Conservation (phyloP, 1,140 invertebrate species). For the Aphis craccivora region DNA sequence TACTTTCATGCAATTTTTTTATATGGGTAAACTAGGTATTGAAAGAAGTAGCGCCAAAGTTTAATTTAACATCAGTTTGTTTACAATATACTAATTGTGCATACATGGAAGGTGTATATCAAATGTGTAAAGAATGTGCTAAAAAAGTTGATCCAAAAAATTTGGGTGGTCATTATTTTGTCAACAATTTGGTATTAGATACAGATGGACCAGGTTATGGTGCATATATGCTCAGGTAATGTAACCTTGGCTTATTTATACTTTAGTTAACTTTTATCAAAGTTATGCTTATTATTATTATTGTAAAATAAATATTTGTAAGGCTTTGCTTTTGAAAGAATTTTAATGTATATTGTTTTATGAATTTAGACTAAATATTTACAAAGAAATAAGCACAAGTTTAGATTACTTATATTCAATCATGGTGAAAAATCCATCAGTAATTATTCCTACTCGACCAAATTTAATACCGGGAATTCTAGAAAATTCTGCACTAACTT, state of each 20-base stretch:
- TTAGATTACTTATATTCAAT: constrained; percentile 76
- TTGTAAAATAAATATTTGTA: neutral
- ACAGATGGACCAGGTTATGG: constrained; percentile 80
- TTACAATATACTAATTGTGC: constrained; percentile 78
- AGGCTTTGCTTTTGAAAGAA: neutral
- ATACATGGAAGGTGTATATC: constrained; percentile 87
- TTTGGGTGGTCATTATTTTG: constrained; percentile 87
- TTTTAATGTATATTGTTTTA: constrained; percentile 57
- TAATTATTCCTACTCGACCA: constrained; percentile 35
- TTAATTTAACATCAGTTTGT: constrained; percentile 81
- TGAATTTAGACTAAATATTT: constrained; percentile 79
- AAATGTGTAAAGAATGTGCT: constrained; percentile 84
- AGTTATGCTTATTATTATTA: neutral
- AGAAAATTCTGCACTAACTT: constrained; percentile 45
- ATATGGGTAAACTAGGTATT: constrained; percentile 71
- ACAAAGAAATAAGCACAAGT: constrained; percentile 83
- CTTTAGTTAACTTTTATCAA: neutral
- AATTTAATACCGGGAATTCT: constrained; percentile 24
- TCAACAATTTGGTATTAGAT: constrained; percentile 76
- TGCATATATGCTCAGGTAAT: constrained; percentile 73
- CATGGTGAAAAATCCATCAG: constrained; percentile 49
- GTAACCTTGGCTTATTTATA: neutral
- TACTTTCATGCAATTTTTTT: neutral
- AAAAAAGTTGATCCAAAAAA: constrained; percentile 87
- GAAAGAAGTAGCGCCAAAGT: constrained; percentile 81